Conservation (phyloP, 2,113 vertebrate species). For the Tylochromis polylepis region DNA sequence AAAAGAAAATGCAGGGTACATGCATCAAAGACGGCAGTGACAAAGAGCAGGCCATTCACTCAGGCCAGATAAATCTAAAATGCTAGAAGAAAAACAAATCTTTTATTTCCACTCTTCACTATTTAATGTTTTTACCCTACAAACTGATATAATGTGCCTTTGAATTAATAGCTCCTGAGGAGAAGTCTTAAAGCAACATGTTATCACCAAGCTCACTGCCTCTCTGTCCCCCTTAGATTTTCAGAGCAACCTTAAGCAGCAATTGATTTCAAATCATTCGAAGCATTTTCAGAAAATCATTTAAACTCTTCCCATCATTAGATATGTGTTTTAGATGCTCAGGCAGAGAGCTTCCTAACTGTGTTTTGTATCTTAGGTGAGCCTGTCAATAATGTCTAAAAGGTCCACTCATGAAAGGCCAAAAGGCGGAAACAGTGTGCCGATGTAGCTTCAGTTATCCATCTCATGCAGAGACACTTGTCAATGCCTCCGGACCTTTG, state of each 20-base stretch:
- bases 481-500: slow-evolving; percentile 28
- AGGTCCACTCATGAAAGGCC: slow-evolving; percentile 29
- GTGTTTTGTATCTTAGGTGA: not conserved
- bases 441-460: slow-evolving; percentile 30
- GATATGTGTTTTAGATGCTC: not conserved
- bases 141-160: slow-evolving; percentile 19
- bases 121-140: slow-evolving; percentile 4
- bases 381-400: slow-evolving; percentile 24
- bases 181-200: not conserved
- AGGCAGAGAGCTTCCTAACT: not conserved
- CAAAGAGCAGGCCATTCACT: not conserved
- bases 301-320: slow-evolving; percentile 13
- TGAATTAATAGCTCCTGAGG: slow-evolving; percentile 19
- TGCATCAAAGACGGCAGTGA: not conserved
- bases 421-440: not conserved
- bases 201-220: not conserved
- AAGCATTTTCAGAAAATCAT: slow-evolving; percentile 5
- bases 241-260: not conserved
- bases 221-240: not conserved
- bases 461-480: slow-evolving; percentile 32
- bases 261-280: slow-evolving; percentile 28
- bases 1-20: not conserved
- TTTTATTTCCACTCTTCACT: not conserved
- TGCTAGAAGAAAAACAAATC: not conserved
- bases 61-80: slow-evolving; percentile 23